Evolutionary conservation across 2,797 vertebrate species (phyloP).

Genomic region (Pogonophryne albipinna): DNA sequence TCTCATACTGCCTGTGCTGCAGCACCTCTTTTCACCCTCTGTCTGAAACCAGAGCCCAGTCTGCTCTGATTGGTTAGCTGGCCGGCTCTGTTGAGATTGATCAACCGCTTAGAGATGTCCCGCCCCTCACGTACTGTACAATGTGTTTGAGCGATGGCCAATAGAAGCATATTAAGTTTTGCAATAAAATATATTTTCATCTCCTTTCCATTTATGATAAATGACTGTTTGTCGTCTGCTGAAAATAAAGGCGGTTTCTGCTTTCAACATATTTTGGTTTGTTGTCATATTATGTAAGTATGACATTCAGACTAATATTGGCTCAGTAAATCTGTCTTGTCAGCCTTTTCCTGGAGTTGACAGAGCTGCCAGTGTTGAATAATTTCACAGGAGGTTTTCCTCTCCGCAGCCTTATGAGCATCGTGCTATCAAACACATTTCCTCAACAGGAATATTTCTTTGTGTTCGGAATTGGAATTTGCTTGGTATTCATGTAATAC

Average conservation of each 20-base stretch:
- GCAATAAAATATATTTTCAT: background rate
- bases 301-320: slow-evolving; percentile 43
- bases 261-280: slow-evolving; percentile 37
- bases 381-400: slow-evolving; percentile 32
- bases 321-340: slow-evolving; percentile 45
- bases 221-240: slow-evolving; percentile 33
- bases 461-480: slow-evolving; percentile 49
- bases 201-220: slow-evolving; percentile 16
- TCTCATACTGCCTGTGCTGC: too few species aligned
- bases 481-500: slow-evolving; percentile 23
- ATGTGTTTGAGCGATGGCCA: too few species aligned
- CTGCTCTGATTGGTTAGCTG: too few species aligned
- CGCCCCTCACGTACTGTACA: too few species aligned
- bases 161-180: background rate
- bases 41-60: too few species aligned
- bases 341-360: slow-evolving; percentile 41
- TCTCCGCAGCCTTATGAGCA: slow-evolving; percentile 62
- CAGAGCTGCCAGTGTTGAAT: slow-evolving; percentile 50
- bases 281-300: slow-evolving; percentile 25
- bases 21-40: too few species aligned
- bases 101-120: too few species aligned
- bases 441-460: slow-evolving; percentile 31
- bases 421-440: slow-evolving; percentile 50
- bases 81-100: too few species aligned
- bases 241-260: slow-evolving; percentile 47